Conservation (phyloP, 2,113 vertebrate genomes). For the Pterophyllum scalare region DNA sequence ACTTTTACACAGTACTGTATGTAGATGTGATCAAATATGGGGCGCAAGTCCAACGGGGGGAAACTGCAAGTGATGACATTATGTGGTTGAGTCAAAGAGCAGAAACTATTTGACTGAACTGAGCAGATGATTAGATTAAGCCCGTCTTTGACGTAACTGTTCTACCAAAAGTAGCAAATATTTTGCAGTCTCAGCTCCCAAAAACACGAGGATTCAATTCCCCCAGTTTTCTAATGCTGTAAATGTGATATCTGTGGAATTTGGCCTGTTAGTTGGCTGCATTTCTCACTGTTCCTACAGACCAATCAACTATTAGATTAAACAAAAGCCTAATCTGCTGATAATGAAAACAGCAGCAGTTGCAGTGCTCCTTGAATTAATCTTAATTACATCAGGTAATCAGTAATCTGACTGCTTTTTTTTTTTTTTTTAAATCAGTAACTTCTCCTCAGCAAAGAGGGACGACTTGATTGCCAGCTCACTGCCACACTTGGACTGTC, state of each 20-base stretch:
- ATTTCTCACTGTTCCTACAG: neutral
- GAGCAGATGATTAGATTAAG: neutral
- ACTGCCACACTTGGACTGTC: neutral
- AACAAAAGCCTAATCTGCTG: neutral
- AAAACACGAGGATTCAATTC: neutral
- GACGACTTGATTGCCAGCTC: neutral
- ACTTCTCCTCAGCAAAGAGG: neutral
- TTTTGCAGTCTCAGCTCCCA: neutral
- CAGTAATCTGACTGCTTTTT: slow-evolving; percentile 3
- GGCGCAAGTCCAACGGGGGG: neutral
- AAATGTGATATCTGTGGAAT: neutral
- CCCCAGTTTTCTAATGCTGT: neutral
- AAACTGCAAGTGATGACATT: neutral
- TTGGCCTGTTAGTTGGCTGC: neutral
- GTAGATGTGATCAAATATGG: neutral
- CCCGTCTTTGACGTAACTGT: neutral
- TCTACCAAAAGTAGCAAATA: neutral
- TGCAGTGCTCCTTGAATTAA: neutral
- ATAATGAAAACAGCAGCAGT: neutral
- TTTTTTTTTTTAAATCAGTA: slow-evolving; percentile 10
- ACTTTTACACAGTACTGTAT: neutral
- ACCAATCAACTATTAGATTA: neutral
- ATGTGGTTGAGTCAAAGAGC: neutral
- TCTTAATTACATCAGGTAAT: slow-evolving; percentile 2
- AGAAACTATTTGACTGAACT: neutral